Percentiles rank a stretch among this genome's conserved stretches.
These are phyloP conservation scores for Psittacula echo DNA, from an alignment of 2,797 vertebrate species.

Conservation along the genomic window DNA sequence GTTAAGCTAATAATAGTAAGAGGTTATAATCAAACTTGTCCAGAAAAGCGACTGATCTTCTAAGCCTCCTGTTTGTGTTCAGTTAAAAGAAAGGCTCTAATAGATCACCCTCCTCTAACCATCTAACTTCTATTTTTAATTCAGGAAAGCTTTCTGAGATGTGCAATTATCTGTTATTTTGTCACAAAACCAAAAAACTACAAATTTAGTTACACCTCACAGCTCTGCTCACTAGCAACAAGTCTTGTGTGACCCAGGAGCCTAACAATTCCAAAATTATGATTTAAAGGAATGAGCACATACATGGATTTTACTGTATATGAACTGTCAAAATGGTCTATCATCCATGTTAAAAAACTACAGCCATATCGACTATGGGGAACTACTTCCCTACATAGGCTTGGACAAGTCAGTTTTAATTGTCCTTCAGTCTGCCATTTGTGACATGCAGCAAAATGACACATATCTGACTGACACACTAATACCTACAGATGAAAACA, in stretches of 20 bases:
- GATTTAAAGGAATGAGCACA: neutral
- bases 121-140: neutral
- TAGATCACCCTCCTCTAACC: neutral
- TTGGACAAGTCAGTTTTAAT: neutral
- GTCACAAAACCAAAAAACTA: neutral
- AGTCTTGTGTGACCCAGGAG: neutral
- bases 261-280: neutral
- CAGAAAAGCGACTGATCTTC: neutral
- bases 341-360: neutral
- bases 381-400: neutral
- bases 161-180: neutral
- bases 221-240: neutral
- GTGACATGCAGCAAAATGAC: neutral
- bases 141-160: neutral
- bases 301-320: rapidly evolving
- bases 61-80: neutral
- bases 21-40: neutral
- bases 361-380: neutral
- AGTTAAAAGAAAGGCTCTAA: neutral
- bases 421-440: neutral
- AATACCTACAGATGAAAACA: neutral
- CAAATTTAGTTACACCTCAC: neutral
- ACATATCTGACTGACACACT: neutral
- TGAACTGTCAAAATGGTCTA: neutral
- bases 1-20: neutral